Conservation (phyloP, 2,888 invertebrate genomes). For the Pyralis farinalis region DNA sequence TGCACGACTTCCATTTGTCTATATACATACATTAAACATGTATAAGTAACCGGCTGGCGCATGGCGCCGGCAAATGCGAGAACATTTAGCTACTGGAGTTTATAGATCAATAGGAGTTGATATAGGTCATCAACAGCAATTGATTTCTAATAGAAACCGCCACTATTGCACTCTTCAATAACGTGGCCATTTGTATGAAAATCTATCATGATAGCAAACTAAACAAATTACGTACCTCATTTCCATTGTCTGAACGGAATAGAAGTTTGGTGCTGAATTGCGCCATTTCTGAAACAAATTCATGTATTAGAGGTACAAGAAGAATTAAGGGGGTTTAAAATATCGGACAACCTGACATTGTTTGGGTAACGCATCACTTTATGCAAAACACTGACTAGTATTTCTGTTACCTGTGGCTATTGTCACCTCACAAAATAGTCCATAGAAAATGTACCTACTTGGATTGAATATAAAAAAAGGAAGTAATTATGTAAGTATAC, state of each 20-base stretch:
- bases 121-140: slow-evolving; percentile 58
- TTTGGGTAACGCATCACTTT: too few species aligned
- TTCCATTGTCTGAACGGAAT: slow-evolving; percentile 67
- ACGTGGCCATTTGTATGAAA: slow-evolving; percentile 7
- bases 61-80: slow-evolving; percentile 39
- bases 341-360: too few species aligned
- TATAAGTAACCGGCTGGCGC: slow-evolving; percentile 26
- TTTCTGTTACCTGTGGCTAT: too few species aligned
- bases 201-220: not conserved
- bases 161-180: slow-evolving; percentile 27
- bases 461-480: too few species aligned
- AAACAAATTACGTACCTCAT: slow-evolving; percentile 49
- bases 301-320: too few species aligned
- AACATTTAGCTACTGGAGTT: slow-evolving; percentile 30
- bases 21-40: not conserved
- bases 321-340: too few species aligned
- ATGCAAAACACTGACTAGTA: too few species aligned
- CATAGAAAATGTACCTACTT: too few species aligned
- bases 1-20: slow-evolving; percentile 22
- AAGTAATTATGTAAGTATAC: too few species aligned
- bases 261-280: slow-evolving; percentile 69
- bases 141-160: slow-evolving; percentile 45
- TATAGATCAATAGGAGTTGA: slow-evolving; percentile 68
- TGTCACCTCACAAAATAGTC: too few species aligned
- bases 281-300: slow-evolving; percentile 75